phyloP scores from a whole-genome alignment of 30 jellyfish, hydroid and myxozoan species.

The Turritopsis dohrnii region DNA sequence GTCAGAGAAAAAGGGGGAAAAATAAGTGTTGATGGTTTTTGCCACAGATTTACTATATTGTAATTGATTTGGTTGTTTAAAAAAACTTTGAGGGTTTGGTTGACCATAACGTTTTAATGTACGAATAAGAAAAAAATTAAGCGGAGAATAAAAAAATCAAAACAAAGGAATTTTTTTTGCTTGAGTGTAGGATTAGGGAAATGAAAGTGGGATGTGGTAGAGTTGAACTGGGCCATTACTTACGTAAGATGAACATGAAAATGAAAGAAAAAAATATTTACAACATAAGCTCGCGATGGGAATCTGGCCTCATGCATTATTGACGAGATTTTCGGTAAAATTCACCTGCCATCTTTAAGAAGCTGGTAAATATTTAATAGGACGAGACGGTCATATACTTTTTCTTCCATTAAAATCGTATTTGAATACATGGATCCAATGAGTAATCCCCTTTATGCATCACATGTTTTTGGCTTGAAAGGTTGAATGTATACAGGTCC shows the following conservation, averaged over 20 bases:
- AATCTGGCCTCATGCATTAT: background rate
- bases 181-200: too few species aligned
- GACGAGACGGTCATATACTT: background rate
- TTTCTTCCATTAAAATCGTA: background rate
- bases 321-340: background rate
- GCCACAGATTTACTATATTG: background rate
- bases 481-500: too few species aligned
- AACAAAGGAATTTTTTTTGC: too few species aligned
- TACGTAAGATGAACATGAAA: background rate
- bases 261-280: too few species aligned
- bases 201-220: background rate
- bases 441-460: background rate
- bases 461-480: background rate
- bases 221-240: background rate
- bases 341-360: background rate
- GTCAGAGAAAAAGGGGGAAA: too few species aligned
- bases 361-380: background rate
- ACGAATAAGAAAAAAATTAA: too few species aligned
- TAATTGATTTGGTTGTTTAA: background rate
- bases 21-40: background rate
- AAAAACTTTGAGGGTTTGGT: background rate
- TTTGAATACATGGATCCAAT: background rate
- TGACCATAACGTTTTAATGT: background rate
- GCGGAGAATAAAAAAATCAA: too few species aligned
- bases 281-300: background rate